These are phyloP conservation scores for Andricus grossulariae DNA, from an alignment of 1,140 invertebrate genomes.

Conservation along the genomic window DNA sequence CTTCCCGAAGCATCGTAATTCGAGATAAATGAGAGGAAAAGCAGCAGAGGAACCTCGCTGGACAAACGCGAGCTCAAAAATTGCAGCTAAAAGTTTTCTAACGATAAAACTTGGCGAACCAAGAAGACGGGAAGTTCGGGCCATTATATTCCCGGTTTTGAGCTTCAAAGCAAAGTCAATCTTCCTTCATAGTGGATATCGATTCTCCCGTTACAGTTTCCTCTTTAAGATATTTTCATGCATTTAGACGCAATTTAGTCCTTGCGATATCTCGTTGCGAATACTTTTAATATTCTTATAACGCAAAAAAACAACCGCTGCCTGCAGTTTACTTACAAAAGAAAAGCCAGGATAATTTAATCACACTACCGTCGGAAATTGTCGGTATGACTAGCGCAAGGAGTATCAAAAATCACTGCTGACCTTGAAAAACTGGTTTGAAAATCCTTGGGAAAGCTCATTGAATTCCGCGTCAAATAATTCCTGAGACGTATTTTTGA, in stretches of 20 bases:
- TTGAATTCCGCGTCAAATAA: no score
- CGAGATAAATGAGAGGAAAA: slow-evolving; percentile 37
- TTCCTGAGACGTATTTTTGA: no score
- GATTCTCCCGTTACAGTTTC: slow-evolving; percentile 23
- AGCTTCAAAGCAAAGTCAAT: slow-evolving; percentile 58
- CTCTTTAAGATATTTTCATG: background rate
- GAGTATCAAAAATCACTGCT: no score
- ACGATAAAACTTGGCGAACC: slow-evolving; percentile 64
- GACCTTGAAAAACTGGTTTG: no score
- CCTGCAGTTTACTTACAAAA: no score
- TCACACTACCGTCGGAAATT: no score
- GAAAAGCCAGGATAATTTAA: no score
- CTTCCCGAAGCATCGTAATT: slow-evolving; percentile 11
- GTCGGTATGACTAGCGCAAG: no score
- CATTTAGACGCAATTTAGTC: background rate
- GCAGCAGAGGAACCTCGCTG: slow-evolving; percentile 38
- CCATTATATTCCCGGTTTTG: slow-evolving; percentile 67
- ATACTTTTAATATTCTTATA: no score
- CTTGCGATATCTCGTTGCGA: no score
- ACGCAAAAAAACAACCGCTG: no score
- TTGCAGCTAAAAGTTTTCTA: slow-evolving; percentile 54
- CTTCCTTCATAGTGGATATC: slow-evolving; percentile 35
- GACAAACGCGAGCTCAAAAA: slow-evolving; percentile 52
- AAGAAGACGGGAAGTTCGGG: slow-evolving; percentile 62
- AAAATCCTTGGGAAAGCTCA: no score